A percentile compares a stretch with the other conserved stretches of the same genome.
These are phyloP conservation scores for Drosophila anceps DNA, from an alignment of 2,888 invertebrate species.

Conservation along the genomic window DNA sequence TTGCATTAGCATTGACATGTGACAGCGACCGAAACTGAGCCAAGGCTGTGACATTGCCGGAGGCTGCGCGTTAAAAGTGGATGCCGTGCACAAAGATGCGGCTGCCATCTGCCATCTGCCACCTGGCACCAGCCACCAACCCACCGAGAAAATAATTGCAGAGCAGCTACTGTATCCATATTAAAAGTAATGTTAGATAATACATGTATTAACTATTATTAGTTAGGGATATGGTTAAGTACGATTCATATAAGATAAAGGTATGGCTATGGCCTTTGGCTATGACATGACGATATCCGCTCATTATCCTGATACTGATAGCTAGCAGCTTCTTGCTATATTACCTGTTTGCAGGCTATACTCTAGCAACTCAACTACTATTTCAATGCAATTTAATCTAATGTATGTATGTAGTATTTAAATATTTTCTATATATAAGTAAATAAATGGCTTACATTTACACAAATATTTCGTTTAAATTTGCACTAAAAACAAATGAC, in stretches of 20 bases:
- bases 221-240: not conserved
- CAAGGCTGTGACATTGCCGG: constrained; percentile 47
- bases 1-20: constrained; percentile 56
- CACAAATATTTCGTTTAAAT: not conserved
- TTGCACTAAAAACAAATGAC: constrained; percentile 53
- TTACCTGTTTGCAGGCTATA: not conserved
- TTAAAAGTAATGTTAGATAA: constrained; percentile 2
- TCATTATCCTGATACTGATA: not conserved
- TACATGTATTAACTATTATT: not conserved
- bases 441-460: not conserved
- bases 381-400: not conserved
- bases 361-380: not conserved
- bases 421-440: not conserved
- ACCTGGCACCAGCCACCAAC: constrained; percentile 4
- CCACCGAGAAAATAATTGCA: not conserved
- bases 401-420: not conserved
- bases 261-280: not conserved
- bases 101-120: not conserved
- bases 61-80: constrained; percentile 19
- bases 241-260: no score
- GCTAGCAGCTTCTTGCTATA: not conserved
- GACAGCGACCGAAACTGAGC: constrained; percentile 34
- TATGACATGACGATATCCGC: not conserved
- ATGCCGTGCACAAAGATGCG: constrained; percentile 5
- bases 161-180: no score